Evolutionary conservation across 1,140 invertebrate species (phyloP).

Genomic region (Euwallacea fornicatus): DNA sequence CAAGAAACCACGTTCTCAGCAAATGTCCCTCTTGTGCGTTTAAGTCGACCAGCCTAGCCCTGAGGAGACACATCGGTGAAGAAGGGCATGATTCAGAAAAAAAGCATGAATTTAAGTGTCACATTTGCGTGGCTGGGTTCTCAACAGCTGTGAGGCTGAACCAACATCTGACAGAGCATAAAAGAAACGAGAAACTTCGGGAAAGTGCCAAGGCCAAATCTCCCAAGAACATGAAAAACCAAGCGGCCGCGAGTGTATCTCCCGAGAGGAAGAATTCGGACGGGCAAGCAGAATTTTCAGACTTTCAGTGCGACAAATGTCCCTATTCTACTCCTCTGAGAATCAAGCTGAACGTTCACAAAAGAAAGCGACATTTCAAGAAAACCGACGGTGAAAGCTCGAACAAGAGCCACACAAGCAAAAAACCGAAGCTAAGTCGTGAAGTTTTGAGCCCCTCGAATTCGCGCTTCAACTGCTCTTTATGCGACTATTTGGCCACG

Average conservation of each 20-base stretch:
- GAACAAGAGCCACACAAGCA: background rate
- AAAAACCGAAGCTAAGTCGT: background rate
- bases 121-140: background rate
- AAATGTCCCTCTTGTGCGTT: too few species aligned
- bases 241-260: background rate
- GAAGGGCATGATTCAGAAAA: too few species aligned
- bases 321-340: background rate
- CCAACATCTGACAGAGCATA: background rate
- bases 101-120: background rate
- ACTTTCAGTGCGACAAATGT: constrained; percentile 1
- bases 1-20: too few species aligned
- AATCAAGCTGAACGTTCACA: constrained; percentile 10
- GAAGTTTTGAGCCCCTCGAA: background rate
- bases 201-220: background rate
- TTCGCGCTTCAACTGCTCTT: too few species aligned
- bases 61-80: too few species aligned
- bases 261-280: background rate
- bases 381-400: background rate
- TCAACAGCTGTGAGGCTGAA: background rate
- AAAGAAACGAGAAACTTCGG: background rate
- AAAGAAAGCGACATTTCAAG: background rate
- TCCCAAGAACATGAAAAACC: background rate
- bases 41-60: too few species aligned
- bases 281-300: background rate
- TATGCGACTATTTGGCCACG: too few species aligned